These are phyloP conservation scores for Stichodactyla mertensii DNA, from an alignment of 64 coral and sea anemone genomes.

Conservation along the genomic window DNA sequence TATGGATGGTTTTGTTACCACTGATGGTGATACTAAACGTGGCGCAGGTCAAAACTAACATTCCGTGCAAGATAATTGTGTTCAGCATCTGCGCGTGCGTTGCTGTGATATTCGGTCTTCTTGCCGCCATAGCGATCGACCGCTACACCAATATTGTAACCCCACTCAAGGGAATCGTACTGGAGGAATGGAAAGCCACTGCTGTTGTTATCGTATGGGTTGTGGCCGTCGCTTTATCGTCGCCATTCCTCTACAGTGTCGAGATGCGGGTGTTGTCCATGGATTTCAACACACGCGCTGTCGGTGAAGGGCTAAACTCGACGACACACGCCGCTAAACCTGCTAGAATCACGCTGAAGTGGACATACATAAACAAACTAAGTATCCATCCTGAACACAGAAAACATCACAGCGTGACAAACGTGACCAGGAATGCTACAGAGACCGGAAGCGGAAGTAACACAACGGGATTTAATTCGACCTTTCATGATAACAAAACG, in stretches of 20 bases:
- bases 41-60: background rate
- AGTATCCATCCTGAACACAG: background rate
- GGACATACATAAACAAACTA: background rate
- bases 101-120: slow-evolving; percentile 12
- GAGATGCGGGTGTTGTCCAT: background rate
- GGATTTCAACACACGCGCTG: background rate
- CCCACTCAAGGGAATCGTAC: background rate
- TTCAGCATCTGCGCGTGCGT: slow-evolving; percentile 9
- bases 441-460: background rate
- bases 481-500: background rate
- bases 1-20: slow-evolving; percentile 4
- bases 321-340: background rate
- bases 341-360: background rate
- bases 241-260: slow-evolving; percentile 20
- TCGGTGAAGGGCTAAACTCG: background rate
- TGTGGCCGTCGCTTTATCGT: background rate
- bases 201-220: background rate
- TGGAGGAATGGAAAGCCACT: slow-evolving; percentile 7
- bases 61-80: slow-evolving; percentile 16
- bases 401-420: background rate
- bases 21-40: background rate
- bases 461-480: slow-evolving; percentile 15
- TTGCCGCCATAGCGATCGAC: slow-evolving; percentile 15
- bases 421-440: background rate
- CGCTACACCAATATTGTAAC: slow-evolving; percentile 16